Base-by-base conservation (phyloP, 2,113 vertebrate genomes). In the Oncorhynchus clarkii region DNA sequence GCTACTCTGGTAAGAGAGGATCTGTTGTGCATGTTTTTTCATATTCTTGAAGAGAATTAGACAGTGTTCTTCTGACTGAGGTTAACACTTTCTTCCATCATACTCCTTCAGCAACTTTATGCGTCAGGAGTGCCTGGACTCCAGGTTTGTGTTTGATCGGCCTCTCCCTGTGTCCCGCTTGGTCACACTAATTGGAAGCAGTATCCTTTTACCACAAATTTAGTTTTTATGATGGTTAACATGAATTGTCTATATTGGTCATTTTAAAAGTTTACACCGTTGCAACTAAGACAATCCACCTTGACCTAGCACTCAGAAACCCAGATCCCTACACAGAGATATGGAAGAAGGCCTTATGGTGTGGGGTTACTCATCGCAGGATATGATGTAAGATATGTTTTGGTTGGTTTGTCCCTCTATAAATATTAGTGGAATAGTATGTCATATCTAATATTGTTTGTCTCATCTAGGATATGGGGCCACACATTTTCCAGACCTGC, bases 71-170 rank as follows among this genome's bases (percentile, higher is more conserved):
- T 60, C 11, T 67, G 24, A 67, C 13, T 29, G 13, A 13, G 11
- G 26, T 18, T 13, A 67, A 67, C 27, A 7, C 9, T 29, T 48
- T n/a, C 59, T 31, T 70, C 72, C 26, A 49, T 39, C 62, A 16
- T 31, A 16, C 34, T 27, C 1, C 51, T n/a, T 27, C n/a, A 89
- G 96, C 86, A 97, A 96, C 89, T 96, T 97, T 89, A 96, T 96
- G 96, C 94, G 96, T 74, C 96, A 96, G 81, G 96, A 96, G 77
- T 96, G 96, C 91, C 91, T 96, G 90, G 95, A 96, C 90, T 96
- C 95, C 74, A 93, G 95, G 85, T 97, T 96, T 80, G 96, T 97
- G 70, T 97, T 96, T 88, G 96, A 97, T 74, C 92, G 95, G 64
- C 95, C 96, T 72, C 95, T 96, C 78, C 96, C 96, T 31, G 95